Evolutionary conservation across 1,140 invertebrate genomes (phyloP).

Genomic region (Nasonia longicornis): DNA sequence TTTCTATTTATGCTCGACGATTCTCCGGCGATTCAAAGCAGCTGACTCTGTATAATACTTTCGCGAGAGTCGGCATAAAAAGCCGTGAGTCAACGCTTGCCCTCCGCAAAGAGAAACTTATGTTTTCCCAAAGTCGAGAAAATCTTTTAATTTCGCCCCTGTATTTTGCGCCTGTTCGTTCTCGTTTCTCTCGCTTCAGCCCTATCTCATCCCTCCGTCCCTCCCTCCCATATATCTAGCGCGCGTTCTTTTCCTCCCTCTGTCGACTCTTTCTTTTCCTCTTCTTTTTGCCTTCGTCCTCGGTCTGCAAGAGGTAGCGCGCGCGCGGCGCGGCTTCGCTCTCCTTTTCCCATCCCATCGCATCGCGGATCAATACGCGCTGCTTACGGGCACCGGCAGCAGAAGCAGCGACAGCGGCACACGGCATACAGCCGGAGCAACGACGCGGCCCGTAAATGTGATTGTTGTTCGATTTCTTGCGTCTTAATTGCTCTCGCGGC

Average conservation of each 20-base stretch:
- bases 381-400: constrained; percentile 48
- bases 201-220: not conserved
- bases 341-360: constrained; percentile 46
- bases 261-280: constrained; percentile 25
- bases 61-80: not conserved
- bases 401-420: not conserved
- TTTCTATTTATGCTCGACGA: too few relatives aligned
- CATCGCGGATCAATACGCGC: constrained; percentile 63
- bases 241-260: not conserved
- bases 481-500: constrained; percentile 63
- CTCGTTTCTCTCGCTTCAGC: constrained; percentile 35
- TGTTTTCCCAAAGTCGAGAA: constrained; percentile 31
- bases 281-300: constrained; percentile 26
- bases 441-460: constrained; percentile 57
- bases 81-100: not conserved
- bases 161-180: constrained; percentile 13
- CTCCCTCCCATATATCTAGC: not conserved
- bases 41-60: not conserved
- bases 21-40: not conserved
- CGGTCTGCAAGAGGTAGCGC: constrained; percentile 1
- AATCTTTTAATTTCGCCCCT: constrained; percentile 37
- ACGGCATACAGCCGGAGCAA: constrained; percentile 6
- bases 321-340: constrained; percentile 10
- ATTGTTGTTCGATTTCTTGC: constrained; percentile 67
- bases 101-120: constrained; percentile 9